Percentiles rank a stretch among this genome's conserved stretches.
Evolutionary conservation across 2,888 invertebrate species (phyloP).

Genomic region (Athetis lepigone): DNA sequence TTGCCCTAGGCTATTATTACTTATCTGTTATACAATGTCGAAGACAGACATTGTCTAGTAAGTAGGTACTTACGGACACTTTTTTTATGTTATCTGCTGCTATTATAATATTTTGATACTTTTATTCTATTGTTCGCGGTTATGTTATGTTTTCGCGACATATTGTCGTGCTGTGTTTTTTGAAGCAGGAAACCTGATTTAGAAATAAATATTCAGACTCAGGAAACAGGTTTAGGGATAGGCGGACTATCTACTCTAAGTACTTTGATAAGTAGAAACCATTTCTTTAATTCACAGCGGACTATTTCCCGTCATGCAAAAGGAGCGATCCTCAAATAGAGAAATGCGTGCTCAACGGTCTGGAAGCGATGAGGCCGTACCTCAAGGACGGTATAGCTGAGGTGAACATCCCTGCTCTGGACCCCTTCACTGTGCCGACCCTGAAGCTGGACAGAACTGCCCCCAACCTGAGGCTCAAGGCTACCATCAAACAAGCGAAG

Average conservation of each 20-base stretch:
- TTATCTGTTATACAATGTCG: not conserved
- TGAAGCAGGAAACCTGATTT: too few relatives aligned
- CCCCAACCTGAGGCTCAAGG: slow-evolving; percentile 93
- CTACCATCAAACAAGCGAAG: slow-evolving; percentile 92
- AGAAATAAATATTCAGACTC: not conserved
- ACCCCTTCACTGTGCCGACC: slow-evolving; percentile 93
- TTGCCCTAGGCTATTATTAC: slow-evolving; percentile 2
- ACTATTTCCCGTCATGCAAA: slow-evolving; percentile 69
- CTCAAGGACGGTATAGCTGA: slow-evolving; percentile 69
- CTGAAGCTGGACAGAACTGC: slow-evolving; percentile 93
- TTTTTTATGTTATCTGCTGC: slow-evolving; percentile 16
- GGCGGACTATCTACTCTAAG: too few relatives aligned
- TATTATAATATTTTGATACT: slow-evolving; percentile 20
- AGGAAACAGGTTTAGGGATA: too few relatives aligned
- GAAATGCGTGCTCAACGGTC: slow-evolving; percentile 76
- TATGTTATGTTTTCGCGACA: slow-evolving; percentile 1
- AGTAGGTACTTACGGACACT: slow-evolving; percentile 5
- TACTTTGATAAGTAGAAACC: not conserved
- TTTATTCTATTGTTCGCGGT: not conserved
- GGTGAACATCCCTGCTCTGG: slow-evolving; percentile 76
- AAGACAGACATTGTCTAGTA: slow-evolving; percentile 2
- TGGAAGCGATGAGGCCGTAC: slow-evolving; percentile 86
- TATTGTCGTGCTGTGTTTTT: too few relatives aligned
- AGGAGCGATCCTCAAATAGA: slow-evolving; percentile 70
- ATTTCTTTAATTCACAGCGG: slow-evolving; percentile 66